These are phyloP conservation scores for Sylvietta virens DNA, from an alignment of 2,113 vertebrate species.

Conservation along the genomic window DNA sequence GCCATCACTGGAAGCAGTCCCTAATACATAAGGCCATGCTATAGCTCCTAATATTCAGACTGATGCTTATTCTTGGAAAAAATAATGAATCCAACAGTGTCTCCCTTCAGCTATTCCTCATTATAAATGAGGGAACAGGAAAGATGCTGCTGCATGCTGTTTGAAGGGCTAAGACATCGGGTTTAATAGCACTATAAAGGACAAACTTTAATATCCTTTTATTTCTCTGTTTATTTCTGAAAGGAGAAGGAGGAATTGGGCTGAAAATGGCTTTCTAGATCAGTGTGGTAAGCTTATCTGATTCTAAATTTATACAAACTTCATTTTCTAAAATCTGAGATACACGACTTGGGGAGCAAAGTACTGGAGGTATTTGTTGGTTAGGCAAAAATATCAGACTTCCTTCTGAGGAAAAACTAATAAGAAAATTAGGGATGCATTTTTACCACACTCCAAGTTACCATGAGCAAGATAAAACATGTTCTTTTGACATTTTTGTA, in stretches of 20 bases:
- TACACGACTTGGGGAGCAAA: fast-evolving
- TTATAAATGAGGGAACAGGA: not conserved
- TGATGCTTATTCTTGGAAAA: not conserved
- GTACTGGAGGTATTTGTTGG: not conserved
- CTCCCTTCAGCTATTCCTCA: not conserved
- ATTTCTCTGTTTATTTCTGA: not conserved
- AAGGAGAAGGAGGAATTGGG: not conserved
- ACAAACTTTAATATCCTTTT: not conserved
- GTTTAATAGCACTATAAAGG: not conserved
- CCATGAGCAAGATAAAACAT: not conserved
- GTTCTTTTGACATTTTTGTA: not conserved
- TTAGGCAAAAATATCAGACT: not conserved
- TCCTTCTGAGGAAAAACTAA: not conserved
- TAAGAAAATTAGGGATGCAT: not conserved
- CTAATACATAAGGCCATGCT: not conserved
- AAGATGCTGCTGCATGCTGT: not conserved
- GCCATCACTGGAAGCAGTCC: not conserved
- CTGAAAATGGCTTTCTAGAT: not conserved
- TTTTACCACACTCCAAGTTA: not conserved
- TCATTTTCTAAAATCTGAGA: not conserved
- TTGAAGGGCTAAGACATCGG: not conserved
- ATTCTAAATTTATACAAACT: not conserved
- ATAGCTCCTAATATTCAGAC: not conserved
- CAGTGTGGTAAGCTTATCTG: not conserved
- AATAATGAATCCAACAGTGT: not conserved